These are phyloP conservation scores for Progne subis DNA, from an alignment of 2,113 vertebrate species.

Conservation along the genomic window DNA sequence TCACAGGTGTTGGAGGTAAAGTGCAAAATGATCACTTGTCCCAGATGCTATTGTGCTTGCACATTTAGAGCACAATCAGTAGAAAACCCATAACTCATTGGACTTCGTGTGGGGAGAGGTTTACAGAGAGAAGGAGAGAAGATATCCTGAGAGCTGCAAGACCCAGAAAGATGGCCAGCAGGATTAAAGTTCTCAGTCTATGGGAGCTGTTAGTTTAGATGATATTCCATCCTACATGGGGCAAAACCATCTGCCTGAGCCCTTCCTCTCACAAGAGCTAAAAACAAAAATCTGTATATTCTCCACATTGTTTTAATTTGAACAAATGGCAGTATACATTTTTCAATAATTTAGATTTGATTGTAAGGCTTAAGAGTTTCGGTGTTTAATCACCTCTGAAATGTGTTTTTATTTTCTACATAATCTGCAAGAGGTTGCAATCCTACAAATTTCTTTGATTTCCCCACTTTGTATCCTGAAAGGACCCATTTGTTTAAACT, in stretches of 20 bases:
- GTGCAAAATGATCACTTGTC: neutral
- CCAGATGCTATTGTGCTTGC: neutral
- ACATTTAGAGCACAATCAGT: neutral
- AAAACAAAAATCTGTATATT: neutral
- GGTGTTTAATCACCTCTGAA: neutral
- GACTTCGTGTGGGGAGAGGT: neutral
- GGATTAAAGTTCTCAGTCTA: neutral
- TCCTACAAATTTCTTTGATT: neutral
- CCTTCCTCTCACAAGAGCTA: neutral
- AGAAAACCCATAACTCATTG: neutral
- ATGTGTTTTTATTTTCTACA: neutral
- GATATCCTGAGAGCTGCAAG: neutral
- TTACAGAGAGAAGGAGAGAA: neutral
- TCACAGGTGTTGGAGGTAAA: neutral
- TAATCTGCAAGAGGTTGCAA: neutral
- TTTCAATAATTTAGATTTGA: neutral
- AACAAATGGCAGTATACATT: neutral
- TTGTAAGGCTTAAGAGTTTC: neutral
- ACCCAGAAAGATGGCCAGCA: accelerated
- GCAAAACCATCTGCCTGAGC: neutral
- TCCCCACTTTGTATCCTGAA: neutral
- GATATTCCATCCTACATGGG: neutral
- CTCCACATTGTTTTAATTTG: neutral
- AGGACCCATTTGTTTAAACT: neutral
- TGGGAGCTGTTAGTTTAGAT: neutral